These are phyloP conservation scores for Ahaetulla prasina DNA, from an alignment of 2,113 vertebrate genomes.

Conservation along the genomic window DNA sequence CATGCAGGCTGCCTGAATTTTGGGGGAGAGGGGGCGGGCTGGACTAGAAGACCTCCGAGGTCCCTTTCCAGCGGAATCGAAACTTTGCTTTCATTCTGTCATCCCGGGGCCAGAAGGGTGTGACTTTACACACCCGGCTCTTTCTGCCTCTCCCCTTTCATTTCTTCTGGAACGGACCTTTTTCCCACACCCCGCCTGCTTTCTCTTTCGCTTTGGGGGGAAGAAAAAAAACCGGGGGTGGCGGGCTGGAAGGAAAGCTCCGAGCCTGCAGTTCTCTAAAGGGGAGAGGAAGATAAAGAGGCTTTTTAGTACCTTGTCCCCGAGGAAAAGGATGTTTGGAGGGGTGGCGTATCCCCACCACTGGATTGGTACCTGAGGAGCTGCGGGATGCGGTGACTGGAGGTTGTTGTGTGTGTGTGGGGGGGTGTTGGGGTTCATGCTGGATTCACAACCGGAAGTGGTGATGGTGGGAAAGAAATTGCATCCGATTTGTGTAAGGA, in stretches of 20 bases:
- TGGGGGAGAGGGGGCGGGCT: too few relatives aligned
- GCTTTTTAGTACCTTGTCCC: not conserved
- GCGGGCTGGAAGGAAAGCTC: rapidly evolving
- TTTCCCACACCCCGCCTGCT: not conserved
- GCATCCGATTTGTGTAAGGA: not conserved
- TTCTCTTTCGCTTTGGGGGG: not conserved
- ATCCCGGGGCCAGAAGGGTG: not conserved
- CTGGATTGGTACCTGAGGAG: not conserved
- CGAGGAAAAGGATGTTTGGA: not conserved
- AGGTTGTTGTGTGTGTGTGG: too few relatives aligned
- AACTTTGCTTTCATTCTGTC: not conserved
- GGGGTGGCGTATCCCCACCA: not conserved
- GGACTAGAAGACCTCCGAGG: too few relatives aligned
- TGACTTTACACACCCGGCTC: not conserved
- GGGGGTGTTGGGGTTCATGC: rapidly evolving
- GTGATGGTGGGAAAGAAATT: not conserved
- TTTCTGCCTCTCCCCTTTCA: not conserved
- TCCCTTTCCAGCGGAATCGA: not conserved
- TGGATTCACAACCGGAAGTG: not conserved
- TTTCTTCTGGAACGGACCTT: not conserved
- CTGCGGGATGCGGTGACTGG: too few relatives aligned
- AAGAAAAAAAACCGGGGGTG: too few relatives aligned
- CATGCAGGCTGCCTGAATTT: too few relatives aligned
- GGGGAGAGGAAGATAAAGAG: too few relatives aligned
- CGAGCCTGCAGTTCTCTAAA: not conserved